Base-by-base conservation (phyloP, 2,888 invertebrate genomes). In the Noctua pronuba region DNA sequence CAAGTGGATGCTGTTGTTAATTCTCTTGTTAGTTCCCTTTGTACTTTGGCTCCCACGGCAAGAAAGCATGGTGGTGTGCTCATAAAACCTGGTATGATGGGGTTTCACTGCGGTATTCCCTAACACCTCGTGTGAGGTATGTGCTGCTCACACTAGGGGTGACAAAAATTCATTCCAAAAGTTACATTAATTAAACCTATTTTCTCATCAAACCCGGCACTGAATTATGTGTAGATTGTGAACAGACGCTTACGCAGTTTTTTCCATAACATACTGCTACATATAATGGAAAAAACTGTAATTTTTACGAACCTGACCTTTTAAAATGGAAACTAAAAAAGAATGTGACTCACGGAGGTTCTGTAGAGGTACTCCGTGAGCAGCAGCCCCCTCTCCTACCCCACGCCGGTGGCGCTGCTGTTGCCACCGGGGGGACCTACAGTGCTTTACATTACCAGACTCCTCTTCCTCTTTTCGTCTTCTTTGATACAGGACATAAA, bases 321-420 rank as follows among this genome's bases (percentile, higher is more conserved):
- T 41, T 13, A 41, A 52, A 64, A 5, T 58, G 18, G 66, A 18
- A 67, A 60, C 49, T 49, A 0, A 75, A 75, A 31, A 38, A 6
- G 28, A 46, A 18, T 18, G 11, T 41, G 2, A 35, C 21, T 77
- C 60, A 49, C 60, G 66, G 28, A 77, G 64, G 62, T 74, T 64
- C 41, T 74, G 64, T 16, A 21, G 21, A 24, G 1, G 24, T 18
- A 72, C 60, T 46, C 75, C 65, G 75, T 35, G 44, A 65, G 21
- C 55, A 76, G 76, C 65, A 76, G 75, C 11, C 1, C 13, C 58
- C n/a, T 3, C 62, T n/a, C 38, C 38, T 8, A 8, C 38, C 38
- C 8, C 41, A 0, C 41, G 24, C 31, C 64, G 65, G 55, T 74
- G 74, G 46, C 55, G 55, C 76, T 76, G 74, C 76, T 76, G 74